A percentile compares a stretch with the other conserved stretches of the same genome.
These are phyloP conservation scores for Drepana falcataria DNA, from an alignment of 2,888 invertebrate genomes.

Conservation along the genomic window DNA sequence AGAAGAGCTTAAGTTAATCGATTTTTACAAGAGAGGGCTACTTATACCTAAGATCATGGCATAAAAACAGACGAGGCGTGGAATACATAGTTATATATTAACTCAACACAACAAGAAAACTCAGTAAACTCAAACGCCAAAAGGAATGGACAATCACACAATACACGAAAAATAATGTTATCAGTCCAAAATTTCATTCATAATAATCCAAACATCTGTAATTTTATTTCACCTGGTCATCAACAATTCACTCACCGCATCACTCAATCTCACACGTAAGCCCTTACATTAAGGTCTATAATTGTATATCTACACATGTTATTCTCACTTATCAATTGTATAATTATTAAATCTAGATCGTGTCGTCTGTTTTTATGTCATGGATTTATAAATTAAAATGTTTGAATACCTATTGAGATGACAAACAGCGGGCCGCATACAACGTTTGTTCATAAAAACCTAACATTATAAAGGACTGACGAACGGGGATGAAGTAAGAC, in stretches of 20 bases:
- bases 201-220: conserved; percentile 1
- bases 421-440: background rate
- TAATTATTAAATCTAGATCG: too few relatives aligned
- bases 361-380: conserved; percentile 15
- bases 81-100: background rate
- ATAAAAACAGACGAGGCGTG: background rate
- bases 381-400: conserved; percentile 2
- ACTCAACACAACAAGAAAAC: background rate
- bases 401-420: background rate
- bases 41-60: conserved; percentile 12
- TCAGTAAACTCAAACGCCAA: too few relatives aligned
- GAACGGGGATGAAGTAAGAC: too few relatives aligned
- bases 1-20: conserved; percentile 17
- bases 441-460: too few relatives aligned
- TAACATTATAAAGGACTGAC: too few relatives aligned
- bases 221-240: background rate
- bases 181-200: too few relatives aligned
- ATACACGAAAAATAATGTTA: too few relatives aligned
- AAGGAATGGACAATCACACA: too few relatives aligned
- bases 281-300: background rate
- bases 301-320: conserved; percentile 2
- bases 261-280: background rate
- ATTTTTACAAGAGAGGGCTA: conserved; percentile 24
- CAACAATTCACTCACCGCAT: background rate
- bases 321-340: background rate